Base-by-base conservation (phyloP, 2,113 vertebrate genomes). In the Opisthocomus hoazin region DNA sequence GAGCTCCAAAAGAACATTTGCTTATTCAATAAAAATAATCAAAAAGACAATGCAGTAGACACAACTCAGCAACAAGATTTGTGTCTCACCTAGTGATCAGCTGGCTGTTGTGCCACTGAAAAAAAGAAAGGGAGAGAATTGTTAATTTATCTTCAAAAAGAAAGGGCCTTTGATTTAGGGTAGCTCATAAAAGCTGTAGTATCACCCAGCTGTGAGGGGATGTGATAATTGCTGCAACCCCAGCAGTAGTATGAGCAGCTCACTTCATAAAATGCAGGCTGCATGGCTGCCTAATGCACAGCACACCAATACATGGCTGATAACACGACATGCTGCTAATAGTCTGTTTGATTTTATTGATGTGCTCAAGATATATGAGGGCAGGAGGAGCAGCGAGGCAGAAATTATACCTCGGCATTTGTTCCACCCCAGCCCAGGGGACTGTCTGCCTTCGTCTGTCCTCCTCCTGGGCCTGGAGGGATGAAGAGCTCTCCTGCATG, bases 301-400 rank as follows among this genome's bases (percentile, higher is more conserved):
- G 78, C 48, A 34, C 45, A 53, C 23, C 6, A 37, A 68, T 15
- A 82, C 89, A 26, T 1, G 10, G 78, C 79, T 46, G 54, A 70
- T 36, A 95, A 53, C 76, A 37, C 6, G 24, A 81, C 13, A 9
- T 46, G 86, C 85, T 92, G 89, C 91, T 96, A 91, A 92, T 76
- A 89, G 84, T 61, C 73, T 81, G 80, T 74, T 92, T 94, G 96
- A 94, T 91, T 96, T 93, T 95, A 96, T 87, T 96, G 92, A 90
- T 39, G 18, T 65, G 51, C 51, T 94, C 56, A 64, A 89, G 90
- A 93, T 77, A 69, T 12, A 90, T 2, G 5, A 60, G 63, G 74
- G 69, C 85, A 95, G 89, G 46, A 90, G 60, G 46, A 65, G 93
- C 89, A 76, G 74, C 1, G 16, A 96, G 84, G 84, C 89, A 93